phyloP scores from a whole-genome alignment of 2,113 vertebrate genomes.

The Formicarius rufipectus region DNA sequence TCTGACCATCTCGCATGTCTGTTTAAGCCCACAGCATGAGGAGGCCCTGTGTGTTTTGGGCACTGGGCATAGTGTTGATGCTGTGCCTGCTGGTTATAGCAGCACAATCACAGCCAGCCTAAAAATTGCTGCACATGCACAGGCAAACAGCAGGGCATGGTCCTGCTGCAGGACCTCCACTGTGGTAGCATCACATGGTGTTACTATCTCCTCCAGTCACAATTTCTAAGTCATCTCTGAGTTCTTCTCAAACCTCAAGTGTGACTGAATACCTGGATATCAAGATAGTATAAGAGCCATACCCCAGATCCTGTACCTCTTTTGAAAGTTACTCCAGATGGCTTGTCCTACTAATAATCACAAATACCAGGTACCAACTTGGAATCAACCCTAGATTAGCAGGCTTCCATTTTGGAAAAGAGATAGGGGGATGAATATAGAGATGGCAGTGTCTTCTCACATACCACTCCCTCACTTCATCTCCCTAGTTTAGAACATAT shows the following conservation, averaged over 20 bases:
- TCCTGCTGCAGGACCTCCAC: not conserved
- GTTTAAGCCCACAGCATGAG: not conserved
- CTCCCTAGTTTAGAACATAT: not conserved
- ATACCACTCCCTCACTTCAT: not conserved
- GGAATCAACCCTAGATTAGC: not conserved
- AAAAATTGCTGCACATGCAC: not conserved
- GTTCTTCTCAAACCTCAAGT: not conserved
- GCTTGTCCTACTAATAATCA: not conserved
- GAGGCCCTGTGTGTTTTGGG: not conserved
- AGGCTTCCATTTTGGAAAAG: not conserved
- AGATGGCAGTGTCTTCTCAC: not conserved
- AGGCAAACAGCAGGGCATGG: not conserved
- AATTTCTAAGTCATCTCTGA: not conserved
- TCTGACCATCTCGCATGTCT: not conserved
- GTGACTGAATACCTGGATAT: not conserved
- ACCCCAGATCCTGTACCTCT: not conserved
- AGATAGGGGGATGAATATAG: accelerated
- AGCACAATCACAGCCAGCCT: not conserved
- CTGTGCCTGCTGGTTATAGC: not conserved
- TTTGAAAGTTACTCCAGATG: not conserved
- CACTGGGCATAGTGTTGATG: not conserved
- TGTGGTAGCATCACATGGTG: not conserved
- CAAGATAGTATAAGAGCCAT: not conserved
- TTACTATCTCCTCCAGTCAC: not conserved
- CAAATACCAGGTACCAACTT: not conserved